Conservation (phyloP, 1,140 invertebrate species). For the Drosophila saltans region DNA sequence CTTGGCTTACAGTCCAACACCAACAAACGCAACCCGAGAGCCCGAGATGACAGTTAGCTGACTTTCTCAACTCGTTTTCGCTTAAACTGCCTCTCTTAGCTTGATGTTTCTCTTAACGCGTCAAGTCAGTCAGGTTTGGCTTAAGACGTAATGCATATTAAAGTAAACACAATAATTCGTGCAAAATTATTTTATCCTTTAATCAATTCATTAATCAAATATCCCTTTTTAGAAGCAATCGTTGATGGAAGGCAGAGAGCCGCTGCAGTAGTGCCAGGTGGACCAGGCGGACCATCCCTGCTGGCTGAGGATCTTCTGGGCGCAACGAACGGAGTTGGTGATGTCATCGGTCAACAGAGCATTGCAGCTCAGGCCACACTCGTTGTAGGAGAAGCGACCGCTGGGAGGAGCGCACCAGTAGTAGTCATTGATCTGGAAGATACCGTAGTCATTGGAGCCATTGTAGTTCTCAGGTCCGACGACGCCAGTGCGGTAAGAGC, state of each 20-base stretch:
- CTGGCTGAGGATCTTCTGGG: conserved; percentile 47
- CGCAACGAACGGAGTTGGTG: conserved; percentile 45
- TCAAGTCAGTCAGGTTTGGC: background rate
- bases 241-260: conserved; percentile 57
- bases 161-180: background rate
- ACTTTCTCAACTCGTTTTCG: conserved; percentile 9
- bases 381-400: conserved; percentile 44
- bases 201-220: conserved; percentile 14
- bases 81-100: background rate
- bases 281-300: conserved; percentile 69
- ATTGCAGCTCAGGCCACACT: conserved; percentile 48
- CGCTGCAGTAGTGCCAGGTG: conserved; percentile 59
- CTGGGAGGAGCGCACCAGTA: conserved; percentile 64
- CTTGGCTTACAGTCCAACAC: conserved; percentile 34
- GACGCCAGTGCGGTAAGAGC: conserved; percentile 46
- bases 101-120: background rate
- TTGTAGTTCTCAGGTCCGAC: conserved; percentile 55
- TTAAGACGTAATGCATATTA: background rate
- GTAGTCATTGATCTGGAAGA: conserved; percentile 73
- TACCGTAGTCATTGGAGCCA: conserved; percentile 65
- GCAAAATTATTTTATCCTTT: conserved; percentile 1
- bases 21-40: background rate
- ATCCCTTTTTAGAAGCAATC: conserved; percentile 46
- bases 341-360: conserved; percentile 49
- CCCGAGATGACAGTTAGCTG: conserved; percentile 5